Evolutionary conservation across 2,113 vertebrate species (phyloP).

Genomic region (Heptranchias perlo): DNA sequence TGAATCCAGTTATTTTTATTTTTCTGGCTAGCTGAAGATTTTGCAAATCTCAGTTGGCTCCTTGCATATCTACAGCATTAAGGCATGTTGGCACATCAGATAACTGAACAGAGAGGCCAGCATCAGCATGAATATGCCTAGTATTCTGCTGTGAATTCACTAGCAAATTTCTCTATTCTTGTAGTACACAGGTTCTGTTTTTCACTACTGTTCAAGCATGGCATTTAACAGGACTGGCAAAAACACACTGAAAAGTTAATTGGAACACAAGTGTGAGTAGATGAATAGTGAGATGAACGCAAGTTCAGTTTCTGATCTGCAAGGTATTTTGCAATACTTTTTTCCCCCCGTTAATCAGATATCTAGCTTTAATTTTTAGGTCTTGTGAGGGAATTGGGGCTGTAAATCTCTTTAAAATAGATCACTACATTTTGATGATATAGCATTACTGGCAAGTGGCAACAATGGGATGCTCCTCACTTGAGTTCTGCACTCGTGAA

Average conservation of each 20-base stretch:
- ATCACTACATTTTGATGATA: too few relatives aligned
- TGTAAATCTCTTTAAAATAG: too few relatives aligned
- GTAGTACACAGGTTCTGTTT: background rate
- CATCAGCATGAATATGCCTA: background rate
- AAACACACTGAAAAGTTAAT: background rate
- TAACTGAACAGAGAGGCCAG: background rate
- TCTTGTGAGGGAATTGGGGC: background rate
- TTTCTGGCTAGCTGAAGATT: constrained; percentile 4
- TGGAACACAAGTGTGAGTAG: background rate
- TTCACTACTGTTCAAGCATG: background rate
- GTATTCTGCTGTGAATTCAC: background rate
- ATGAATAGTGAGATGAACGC: background rate
- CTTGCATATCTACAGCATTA: background rate
- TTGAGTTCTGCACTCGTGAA: too few relatives aligned
- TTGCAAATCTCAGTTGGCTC: background rate
- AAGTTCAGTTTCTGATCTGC: background rate
- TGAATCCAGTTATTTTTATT: background rate
- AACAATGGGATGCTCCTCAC: too few relatives aligned
- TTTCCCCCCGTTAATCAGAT: background rate
- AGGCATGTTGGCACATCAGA: background rate
- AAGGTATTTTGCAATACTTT: background rate
- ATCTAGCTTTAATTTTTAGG: background rate
- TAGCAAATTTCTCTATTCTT: background rate
- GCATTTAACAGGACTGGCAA: background rate
- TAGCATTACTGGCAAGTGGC: too few relatives aligned